These are phyloP conservation scores for Vultur gryphus DNA, from an alignment of 2,797 vertebrate species.

Conservation along the genomic window DNA sequence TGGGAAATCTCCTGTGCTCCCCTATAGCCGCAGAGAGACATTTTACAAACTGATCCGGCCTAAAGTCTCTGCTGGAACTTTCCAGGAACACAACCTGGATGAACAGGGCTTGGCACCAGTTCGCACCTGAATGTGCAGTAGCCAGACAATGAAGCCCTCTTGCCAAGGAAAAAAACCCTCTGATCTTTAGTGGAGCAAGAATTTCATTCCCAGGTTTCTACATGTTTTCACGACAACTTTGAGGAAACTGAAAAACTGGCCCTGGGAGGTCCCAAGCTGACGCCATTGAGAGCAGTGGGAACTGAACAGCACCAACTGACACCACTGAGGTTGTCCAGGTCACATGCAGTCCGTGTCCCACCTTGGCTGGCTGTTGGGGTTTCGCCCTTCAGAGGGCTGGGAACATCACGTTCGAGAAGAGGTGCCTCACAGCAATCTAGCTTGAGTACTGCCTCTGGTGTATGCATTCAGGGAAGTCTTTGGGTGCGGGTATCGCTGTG, in stretches of 20 bases:
- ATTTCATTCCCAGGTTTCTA: neutral
- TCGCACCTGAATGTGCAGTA: neutral
- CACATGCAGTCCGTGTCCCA: neutral
- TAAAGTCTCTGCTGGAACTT: neutral
- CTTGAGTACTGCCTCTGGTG: neutral
- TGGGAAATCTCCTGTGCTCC: neutral
- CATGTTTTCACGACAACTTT: neutral
- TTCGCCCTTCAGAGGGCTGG: neutral
- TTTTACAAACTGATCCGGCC: neutral
- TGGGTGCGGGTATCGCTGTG: neutral
- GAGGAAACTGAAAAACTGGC: neutral
- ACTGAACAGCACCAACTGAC: neutral
- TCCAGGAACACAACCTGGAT: neutral
- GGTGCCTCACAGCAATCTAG: neutral
- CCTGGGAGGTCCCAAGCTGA: neutral
- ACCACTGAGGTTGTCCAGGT: neutral
- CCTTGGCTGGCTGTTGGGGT: neutral
- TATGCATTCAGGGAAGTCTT: neutral
- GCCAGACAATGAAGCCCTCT: neutral
- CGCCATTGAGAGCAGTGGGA: neutral
- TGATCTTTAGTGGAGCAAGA: neutral
- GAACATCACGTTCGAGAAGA: neutral
- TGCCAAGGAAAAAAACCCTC: neutral
- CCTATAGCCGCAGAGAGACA: neutral
- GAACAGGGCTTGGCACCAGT: neutral